Base-by-base conservation (phyloP, 2,797 vertebrate genomes). In the Rousettus madagascariensis region DNA sequence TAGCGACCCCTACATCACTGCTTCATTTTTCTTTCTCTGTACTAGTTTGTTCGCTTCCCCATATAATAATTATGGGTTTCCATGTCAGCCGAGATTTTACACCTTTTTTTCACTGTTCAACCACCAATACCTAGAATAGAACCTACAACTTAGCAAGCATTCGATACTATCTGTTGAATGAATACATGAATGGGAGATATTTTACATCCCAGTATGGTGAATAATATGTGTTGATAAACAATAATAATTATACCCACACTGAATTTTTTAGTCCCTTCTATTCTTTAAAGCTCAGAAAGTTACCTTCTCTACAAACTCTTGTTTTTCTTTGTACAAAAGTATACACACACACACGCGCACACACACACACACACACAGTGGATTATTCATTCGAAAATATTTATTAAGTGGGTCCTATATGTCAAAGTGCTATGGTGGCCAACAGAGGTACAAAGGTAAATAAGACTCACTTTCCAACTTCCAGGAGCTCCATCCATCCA, bases 201-300 rank as follows among this genome's bases (percentile, higher is more conserved):
- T 85, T 87, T 28, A 88, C 6, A 79, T 41, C 22, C 61, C 36
- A 72, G 17, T 46, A 74, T 9, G 33, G n/a, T 90, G 59, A 77
- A 24, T 38, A 83, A n/a, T n/a, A 16, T 15, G 19, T 89, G n/a
- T 17, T 49, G 46, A 83, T 43, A 79, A 90, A 61, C 1, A 75
- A 61, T 66, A 92, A 28, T 30, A 94, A 80, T 51, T 55, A 86
- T 0, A 90, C 11, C 41, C 69, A 55, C 68, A 66, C 0, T 38
- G 38, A 66, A 79, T 83, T 17, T 63, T 4, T 88, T 65, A 88
- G 78, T 24, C 20, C 55, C 17, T 93, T 94, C 8, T 75, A 33
- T 57, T 85, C 61, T 88, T 74, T 71, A 78, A 80, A 92, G 79
- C 26, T 95, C 74, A 79, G 55, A 88, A 96, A 86, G 26, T 79